Percentiles rank a stretch among this genome's conserved stretches.
Evolutionary conservation across 2,113 vertebrate species (phyloP).

Genomic region (Brienomyrus longianalis): DNA sequence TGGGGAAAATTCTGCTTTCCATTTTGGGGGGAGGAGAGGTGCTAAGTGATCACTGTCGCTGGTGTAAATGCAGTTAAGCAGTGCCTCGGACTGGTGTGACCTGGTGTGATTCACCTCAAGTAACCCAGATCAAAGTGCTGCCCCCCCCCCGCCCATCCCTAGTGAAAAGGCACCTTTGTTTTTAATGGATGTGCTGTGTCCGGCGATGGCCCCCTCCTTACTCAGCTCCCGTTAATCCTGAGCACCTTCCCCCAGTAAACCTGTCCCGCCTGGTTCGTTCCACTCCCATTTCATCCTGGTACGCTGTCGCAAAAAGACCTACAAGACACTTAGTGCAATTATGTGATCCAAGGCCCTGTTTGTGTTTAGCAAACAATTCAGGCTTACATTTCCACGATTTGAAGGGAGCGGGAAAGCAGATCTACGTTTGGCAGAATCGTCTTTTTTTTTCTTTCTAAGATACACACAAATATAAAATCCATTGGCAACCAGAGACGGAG

Average conservation of each 20-base stretch:
- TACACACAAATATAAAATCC: conserved; percentile 35
- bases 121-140: background rate
- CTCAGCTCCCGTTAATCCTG: background rate
- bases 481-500: background rate
- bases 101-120: background rate
- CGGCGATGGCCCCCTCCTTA: background rate
- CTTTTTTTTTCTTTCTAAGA: conserved; percentile 1
- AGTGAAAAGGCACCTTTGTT: background rate
- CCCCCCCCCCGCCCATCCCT: background rate
- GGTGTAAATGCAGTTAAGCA: background rate
- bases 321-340: background rate
- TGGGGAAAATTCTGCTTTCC: background rate
- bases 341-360: background rate
- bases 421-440: background rate
- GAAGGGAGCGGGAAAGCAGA: background rate
- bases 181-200: background rate
- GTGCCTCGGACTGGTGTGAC: background rate
- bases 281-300: background rate
- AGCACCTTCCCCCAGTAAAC: background rate
- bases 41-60: background rate
- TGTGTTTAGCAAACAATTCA: background rate
- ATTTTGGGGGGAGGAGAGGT: background rate
- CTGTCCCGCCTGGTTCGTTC: background rate
- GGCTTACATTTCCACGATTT: background rate
- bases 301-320: background rate